A percentile compares a stretch with the other conserved stretches of the same genome.
Conservation (phyloP, 2,888 invertebrate genomes). For the Drosophila yooni region DNA sequence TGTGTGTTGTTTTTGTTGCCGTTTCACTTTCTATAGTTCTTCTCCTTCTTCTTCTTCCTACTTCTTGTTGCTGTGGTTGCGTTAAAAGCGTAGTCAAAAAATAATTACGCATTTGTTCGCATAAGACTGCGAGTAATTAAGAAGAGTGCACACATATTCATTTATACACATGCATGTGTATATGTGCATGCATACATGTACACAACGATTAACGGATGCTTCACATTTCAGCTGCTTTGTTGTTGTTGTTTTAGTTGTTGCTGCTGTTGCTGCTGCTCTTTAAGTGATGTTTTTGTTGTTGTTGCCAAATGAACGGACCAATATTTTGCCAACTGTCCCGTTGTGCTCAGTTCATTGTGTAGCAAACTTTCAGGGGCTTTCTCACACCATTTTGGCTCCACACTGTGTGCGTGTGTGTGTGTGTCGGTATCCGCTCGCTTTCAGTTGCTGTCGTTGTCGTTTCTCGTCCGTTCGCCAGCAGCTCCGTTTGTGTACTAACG, state of each 20-base stretch:
- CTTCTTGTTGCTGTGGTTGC: conserved; percentile 10
- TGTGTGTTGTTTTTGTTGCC: conserved; percentile 22
- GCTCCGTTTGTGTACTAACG: conserved; percentile 59
- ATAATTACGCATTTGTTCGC: conserved; percentile 46
- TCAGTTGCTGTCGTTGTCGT: conserved; percentile 15
- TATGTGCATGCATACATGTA: conserved; percentile 2
- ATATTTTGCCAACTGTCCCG: conserved; percentile 25
- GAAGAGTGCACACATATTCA: conserved; percentile 10
- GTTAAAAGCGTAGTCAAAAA: conserved; percentile 37
- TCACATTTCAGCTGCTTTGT: conserved; percentile 42
- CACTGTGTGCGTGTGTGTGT: conserved; percentile 12
- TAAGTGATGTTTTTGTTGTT: conserved; percentile 1
- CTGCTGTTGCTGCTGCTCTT: conserved; percentile 9
- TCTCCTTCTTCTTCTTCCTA: background rate
- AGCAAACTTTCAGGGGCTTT: conserved; percentile 55
- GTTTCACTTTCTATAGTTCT: conserved; percentile 13
- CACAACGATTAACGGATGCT: conserved; percentile 17
- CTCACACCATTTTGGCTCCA: conserved; percentile 29
- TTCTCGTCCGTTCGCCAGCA: conserved; percentile 49
- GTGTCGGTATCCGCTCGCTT: conserved; percentile 13
- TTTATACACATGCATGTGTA: conserved; percentile 8
- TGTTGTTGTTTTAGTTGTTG: conserved; percentile 12
- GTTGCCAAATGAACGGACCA: conserved; percentile 31
- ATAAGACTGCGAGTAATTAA: conserved; percentile 6
- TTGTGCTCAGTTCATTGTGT: conserved; percentile 35